Percentiles rank a stretch among this genome's conserved stretches.
Evolutionary conservation across 1,140 invertebrate genomes (phyloP).

Genomic region (Halesus radiatus): DNA sequence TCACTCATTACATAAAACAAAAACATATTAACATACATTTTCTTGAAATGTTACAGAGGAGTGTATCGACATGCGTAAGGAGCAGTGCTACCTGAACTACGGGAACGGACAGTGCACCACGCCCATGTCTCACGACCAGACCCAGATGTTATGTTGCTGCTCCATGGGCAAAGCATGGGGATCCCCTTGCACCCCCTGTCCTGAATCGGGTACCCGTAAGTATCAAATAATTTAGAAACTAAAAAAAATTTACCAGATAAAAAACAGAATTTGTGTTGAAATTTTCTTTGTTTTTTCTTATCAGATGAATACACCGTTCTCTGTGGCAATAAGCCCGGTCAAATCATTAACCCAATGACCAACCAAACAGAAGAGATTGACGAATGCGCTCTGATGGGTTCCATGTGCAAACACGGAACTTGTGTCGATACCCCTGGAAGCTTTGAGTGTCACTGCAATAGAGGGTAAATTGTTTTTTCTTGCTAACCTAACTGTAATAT

Average conservation of each 20-base stretch:
- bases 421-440: conserved; percentile 90
- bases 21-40: conserved; percentile 7
- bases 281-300: conserved; percentile 44
- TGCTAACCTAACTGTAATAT: too few relatives aligned
- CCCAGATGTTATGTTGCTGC: conserved; percentile 90
- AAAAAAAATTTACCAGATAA: not conserved
- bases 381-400: conserved; percentile 86
- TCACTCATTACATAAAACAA: not conserved
- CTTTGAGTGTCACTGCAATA: conserved; percentile 89
- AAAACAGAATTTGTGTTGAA: not conserved
- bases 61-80: conserved; percentile 88
- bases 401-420: conserved; percentile 85
- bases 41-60: conserved; percentile 74
- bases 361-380: conserved; percentile 83
- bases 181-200: conserved; percentile 83
- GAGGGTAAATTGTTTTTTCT: conserved; percentile 47
- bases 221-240: conserved; percentile 36
- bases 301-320: conserved; percentile 74
- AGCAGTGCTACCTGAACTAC: conserved; percentile 83
- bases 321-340: conserved; percentile 77
- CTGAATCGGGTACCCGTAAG: conserved; percentile 76
- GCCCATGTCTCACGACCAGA: conserved; percentile 83
- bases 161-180: conserved; percentile 91
- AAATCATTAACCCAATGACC: conserved; percentile 83
- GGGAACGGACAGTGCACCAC: conserved; percentile 76